Base-by-base conservation (phyloP, 1,140 invertebrate genomes). In the Drosophila parabipectinata region DNA sequence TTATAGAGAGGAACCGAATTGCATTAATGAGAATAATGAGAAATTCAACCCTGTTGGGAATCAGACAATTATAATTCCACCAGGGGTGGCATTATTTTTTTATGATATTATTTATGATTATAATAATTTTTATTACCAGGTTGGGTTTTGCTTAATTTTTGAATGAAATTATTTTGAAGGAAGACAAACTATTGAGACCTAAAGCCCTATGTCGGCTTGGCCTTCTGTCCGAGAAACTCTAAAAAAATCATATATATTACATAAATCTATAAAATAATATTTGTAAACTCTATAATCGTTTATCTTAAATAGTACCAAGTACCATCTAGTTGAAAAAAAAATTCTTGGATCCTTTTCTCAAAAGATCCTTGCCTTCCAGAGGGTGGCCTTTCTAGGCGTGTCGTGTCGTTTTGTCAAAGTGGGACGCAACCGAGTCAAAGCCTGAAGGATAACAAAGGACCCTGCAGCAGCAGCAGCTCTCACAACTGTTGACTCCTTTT, bases 361-460 rank as follows among this genome's bases (percentile, higher is more conserved):
- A 4, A 21, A 30, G 56, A 12, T 39, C 18, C 58, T n/a, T 15
- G 10, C 8, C 10, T 39, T 39, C 50, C 24, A 53, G 50, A 21
- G 37, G 60, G 39, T 14, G 15, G 41, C 10, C 14, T 8, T 14
- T n/a, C 24, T 41, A 52, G 58, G 73, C 73, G 73, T 74, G 67
- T 68, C 62, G 59, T 15, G 39, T 54, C 45, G 63, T 47, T 54
- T 81, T 59, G 82, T 64, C 78, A 87, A 87, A 87, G 79, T 87
- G 79, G 87, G 87, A 90, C 47, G 87, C 59, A 77, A 90, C 87
- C 87, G 72, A 90, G 87, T 90, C 87, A 90, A 90, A 90, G 87
- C 87, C 52, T 73, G 60, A 39, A 56, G 71, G 24, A 68, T 24
- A 73, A 74, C 77, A 68, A 60, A 62, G 79, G 76, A 72, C 72